phyloP scores from a whole-genome alignment of 30 jellyfish, hydroid and myxozoan genomes.

The Morbakka virulenta region DNA sequence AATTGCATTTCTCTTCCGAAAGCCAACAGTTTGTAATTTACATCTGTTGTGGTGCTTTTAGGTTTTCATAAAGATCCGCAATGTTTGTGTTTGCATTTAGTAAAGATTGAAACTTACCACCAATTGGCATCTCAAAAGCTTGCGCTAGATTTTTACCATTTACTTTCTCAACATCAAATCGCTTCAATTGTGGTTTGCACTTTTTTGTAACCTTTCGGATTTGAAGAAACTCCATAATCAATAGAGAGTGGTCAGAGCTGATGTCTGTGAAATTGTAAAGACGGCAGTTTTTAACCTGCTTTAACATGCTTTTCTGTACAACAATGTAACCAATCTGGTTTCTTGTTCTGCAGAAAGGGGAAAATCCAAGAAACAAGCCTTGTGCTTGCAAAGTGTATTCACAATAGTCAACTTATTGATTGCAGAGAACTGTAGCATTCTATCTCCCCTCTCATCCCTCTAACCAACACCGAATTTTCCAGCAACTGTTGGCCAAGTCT shows the following conservation, averaged over 20 bases:
- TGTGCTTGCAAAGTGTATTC: no score
- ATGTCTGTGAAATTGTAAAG: slow-evolving; percentile 15
- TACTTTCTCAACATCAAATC: background rate
- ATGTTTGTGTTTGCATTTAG: background rate
- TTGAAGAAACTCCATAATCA: no score
- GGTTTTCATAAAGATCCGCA: background rate
- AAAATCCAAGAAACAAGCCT: no score
- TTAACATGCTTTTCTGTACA: no score
- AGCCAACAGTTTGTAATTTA: background rate
- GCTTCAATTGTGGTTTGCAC: no score
- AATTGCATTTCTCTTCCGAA: slow-evolving; percentile 15
- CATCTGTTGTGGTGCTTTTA: background rate
- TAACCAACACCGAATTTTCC: no score
- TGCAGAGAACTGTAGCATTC: no score
- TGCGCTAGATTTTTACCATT: background rate
- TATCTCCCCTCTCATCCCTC: no score
- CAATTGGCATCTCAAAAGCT: background rate
- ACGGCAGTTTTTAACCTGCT: no score
- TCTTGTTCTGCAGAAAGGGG: slow-evolving; percentile 12
- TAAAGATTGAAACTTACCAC: background rate
- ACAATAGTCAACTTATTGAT: no score
- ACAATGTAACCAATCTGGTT: background rate
- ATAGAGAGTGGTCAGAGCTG: slow-evolving; percentile 24
- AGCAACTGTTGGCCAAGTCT: no score
- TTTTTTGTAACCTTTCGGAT: background rate